A percentile compares a stretch with the other conserved stretches of the same genome.
Evolutionary conservation across 2,113 vertebrate genomes (phyloP).

Genomic region (Pipra filicauda): DNA sequence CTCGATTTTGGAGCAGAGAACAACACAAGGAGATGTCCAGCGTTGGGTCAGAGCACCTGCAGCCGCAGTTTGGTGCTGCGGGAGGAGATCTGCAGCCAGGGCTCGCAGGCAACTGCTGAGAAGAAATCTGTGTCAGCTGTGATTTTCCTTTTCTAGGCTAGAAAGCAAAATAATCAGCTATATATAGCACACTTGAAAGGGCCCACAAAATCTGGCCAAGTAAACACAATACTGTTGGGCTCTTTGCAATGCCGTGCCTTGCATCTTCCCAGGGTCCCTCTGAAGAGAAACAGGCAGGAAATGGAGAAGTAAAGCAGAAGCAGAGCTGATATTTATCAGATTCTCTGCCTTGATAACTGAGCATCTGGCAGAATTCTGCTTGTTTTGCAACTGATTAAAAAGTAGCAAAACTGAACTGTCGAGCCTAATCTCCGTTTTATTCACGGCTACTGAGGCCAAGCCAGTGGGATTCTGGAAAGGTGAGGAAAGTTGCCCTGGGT

Average conservation of each 20-base stretch:
- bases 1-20: background rate
- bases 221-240: background rate
- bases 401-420: background rate
- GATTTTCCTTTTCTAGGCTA: slow-evolving; percentile 8
- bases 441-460: background rate
- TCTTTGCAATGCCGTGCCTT: background rate
- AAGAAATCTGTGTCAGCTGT: slow-evolving; percentile 59
- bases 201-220: background rate
- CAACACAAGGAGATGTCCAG: background rate
- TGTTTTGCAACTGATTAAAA: background rate
- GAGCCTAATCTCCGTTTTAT: background rate
- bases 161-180: slow-evolving; percentile 42
- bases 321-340: background rate
- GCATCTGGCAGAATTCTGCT: background rate
- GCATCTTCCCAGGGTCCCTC: background rate
- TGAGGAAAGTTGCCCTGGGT: background rate
- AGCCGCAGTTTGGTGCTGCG: background rate
- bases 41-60: background rate
- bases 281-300: background rate
- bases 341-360: background rate
- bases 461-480: background rate
- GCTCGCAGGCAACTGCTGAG: slow-evolving; percentile 12
- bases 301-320: background rate
- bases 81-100: background rate
- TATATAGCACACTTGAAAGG: slow-evolving; percentile 52